Conservation (phyloP, 2,113 vertebrate genomes). For the Rhinolophus ferrumequinum region DNA sequence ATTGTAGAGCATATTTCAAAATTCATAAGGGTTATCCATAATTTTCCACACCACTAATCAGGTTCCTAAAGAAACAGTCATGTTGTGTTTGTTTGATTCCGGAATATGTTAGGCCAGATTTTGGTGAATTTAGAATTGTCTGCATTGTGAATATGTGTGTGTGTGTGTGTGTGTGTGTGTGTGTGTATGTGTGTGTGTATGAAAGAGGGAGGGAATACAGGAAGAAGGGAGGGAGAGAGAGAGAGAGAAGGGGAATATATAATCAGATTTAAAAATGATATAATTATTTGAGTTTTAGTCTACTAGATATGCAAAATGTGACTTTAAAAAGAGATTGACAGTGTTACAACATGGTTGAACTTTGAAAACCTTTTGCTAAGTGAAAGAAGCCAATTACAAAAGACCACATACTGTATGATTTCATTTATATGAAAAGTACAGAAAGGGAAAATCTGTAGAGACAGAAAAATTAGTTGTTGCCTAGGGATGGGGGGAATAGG, state of each 20-base stretch:
- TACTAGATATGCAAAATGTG: conserved; percentile 49
- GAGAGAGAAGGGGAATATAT: neutral
- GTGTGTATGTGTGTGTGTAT: neutral
- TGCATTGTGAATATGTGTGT: neutral
- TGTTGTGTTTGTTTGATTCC: conserved; percentile 18
- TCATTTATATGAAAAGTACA: conserved; percentile 30
- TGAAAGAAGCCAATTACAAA: conserved; percentile 11
- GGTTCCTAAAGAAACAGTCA: neutral
- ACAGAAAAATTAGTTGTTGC: neutral
- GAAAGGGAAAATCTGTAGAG: conserved; percentile 15
- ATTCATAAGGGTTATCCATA: neutral
- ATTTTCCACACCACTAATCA: neutral
- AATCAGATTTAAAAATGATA: conserved; percentile 37
- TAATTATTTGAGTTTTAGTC: conserved; percentile 55
- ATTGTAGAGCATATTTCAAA: neutral
- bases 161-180: neutral
- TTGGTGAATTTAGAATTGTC: conserved; percentile 1
- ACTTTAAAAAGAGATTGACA: conserved; percentile 49
- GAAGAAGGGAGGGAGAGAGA: neutral
- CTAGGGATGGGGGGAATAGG: neutral
- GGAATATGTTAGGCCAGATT: neutral
- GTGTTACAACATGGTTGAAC: neutral
- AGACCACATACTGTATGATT: neutral
- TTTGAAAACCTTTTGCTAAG: conserved; percentile 54
- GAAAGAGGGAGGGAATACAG: neutral